These are phyloP conservation scores for Drosophila lacertosa DNA, from an alignment of 1,140 invertebrate genomes.

Conservation along the genomic window DNA sequence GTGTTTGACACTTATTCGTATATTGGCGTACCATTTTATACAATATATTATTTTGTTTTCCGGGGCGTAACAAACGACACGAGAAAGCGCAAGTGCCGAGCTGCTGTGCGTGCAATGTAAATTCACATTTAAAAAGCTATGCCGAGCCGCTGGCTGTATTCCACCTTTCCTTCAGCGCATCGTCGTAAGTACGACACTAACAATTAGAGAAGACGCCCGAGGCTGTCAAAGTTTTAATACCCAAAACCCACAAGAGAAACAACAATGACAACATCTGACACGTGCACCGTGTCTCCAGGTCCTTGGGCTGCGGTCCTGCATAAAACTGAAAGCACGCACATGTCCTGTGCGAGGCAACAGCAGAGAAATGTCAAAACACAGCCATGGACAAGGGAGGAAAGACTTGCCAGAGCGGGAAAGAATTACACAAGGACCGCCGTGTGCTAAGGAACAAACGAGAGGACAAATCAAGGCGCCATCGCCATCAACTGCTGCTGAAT, in stretches of 20 bases:
- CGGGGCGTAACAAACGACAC: background rate
- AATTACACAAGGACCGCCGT: no score
- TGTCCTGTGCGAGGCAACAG: conserved; percentile 1
- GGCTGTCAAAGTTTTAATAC: conserved; percentile 67
- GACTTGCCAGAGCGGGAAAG: background rate
- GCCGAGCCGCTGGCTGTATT: background rate
- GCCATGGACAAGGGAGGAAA: no score
- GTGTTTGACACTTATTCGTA: no score
- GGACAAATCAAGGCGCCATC: conserved; percentile 56
- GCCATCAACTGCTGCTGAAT: conserved; percentile 54
- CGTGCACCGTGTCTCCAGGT: conserved; percentile 48
- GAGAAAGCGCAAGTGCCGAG: background rate
- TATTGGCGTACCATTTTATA: no score
- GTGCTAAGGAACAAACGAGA: no score
- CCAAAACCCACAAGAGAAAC: conserved; percentile 38
- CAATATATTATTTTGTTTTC: no score
- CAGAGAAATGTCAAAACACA: background rate
- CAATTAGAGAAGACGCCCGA: conserved; percentile 63
- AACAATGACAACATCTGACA: conserved; percentile 42
- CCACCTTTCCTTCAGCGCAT: conserved; percentile 31
- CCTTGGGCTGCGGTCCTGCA: conserved; percentile 34
- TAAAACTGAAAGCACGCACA: conserved; percentile 58
- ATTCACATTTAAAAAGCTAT: conserved; percentile 5
- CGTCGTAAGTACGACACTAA: conserved; percentile 53
- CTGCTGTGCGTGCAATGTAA: background rate